Percentiles rank a stretch among this genome's conserved stretches.
Conservation (phyloP, 2,113 vertebrate species). For the Grantiella picta region DNA sequence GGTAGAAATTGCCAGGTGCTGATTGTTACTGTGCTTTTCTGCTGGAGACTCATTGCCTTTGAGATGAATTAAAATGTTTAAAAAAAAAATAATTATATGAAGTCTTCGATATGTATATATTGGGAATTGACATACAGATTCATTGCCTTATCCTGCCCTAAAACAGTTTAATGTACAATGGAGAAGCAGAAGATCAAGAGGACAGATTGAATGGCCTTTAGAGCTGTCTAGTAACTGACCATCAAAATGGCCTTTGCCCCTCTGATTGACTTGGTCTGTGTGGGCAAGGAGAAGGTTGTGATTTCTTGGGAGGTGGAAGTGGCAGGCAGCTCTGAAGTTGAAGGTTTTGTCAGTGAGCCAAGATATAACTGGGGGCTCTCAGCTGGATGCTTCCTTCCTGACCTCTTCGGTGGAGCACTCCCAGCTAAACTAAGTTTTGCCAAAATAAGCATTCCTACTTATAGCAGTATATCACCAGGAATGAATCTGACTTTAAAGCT, state of each 20-base stretch:
- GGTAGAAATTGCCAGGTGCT: background rate
- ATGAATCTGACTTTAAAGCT: background rate
- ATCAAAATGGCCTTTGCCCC: background rate
- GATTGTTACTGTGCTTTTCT: background rate
- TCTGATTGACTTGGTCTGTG: background rate
- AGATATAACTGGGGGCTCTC: background rate
- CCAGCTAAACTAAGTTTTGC: background rate
- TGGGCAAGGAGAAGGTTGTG: background rate
- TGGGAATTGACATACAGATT: background rate
- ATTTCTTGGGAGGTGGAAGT: background rate
- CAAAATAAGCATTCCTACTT: background rate
- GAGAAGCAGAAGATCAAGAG: background rate
- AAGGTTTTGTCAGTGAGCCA: background rate
- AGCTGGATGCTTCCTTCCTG: background rate
- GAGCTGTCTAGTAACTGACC: background rate
- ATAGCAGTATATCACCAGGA: background rate
- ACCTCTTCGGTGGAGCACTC: background rate
- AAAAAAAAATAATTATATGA: background rate
- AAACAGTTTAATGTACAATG: accelerated
- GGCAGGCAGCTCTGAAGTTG: background rate
- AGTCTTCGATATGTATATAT: background rate
- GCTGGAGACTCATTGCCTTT: background rate
- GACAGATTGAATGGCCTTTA: background rate
- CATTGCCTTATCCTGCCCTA: background rate
- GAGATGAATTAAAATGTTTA: background rate